These are phyloP conservation scores for Eudasyphora cyanicolor DNA, from an alignment of 2,888 invertebrate genomes.

Conservation along the genomic window DNA sequence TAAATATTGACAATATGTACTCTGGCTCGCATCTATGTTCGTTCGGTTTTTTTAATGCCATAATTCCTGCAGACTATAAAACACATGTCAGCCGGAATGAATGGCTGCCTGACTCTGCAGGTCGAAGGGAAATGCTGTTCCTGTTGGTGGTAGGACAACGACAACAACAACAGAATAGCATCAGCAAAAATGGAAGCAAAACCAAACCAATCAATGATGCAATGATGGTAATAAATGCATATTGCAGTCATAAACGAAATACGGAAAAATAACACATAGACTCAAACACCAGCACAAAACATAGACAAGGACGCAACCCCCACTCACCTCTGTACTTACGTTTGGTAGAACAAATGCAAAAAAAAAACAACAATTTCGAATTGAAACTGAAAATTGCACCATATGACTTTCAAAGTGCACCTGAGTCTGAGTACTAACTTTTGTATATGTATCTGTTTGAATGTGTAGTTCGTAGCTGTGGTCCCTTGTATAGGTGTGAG, in stretches of 20 bases:
- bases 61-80: slow-evolving; percentile 45
- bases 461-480: not conserved
- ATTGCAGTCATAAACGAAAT: slow-evolving; percentile 20
- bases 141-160: not conserved
- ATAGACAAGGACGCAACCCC: not conserved
- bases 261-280: too few species aligned
- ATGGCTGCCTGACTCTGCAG: not conserved
- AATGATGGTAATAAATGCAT: slow-evolving; percentile 33
- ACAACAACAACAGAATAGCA: not conserved
- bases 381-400: slow-evolving; percentile 57
- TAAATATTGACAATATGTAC: slow-evolving; percentile 57
- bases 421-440: slow-evolving; percentile 42
- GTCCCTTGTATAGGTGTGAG: too few species aligned
- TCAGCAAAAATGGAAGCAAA: not conserved
- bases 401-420: slow-evolving; percentile 59
- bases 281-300: not conserved
- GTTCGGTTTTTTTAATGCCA: slow-evolving; percentile 25
- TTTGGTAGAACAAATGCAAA: not conserved
- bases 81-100: slow-evolving; percentile 55
- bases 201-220: slow-evolving; percentile 25
- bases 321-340: not conserved
- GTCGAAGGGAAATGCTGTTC: not conserved
- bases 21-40: slow-evolving; percentile 10
- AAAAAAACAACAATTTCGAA: slow-evolving; percentile 7
- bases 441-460: not conserved